phyloP scores from a whole-genome alignment of 2,888 invertebrate genomes.

The Oasisia sp. region DNA sequence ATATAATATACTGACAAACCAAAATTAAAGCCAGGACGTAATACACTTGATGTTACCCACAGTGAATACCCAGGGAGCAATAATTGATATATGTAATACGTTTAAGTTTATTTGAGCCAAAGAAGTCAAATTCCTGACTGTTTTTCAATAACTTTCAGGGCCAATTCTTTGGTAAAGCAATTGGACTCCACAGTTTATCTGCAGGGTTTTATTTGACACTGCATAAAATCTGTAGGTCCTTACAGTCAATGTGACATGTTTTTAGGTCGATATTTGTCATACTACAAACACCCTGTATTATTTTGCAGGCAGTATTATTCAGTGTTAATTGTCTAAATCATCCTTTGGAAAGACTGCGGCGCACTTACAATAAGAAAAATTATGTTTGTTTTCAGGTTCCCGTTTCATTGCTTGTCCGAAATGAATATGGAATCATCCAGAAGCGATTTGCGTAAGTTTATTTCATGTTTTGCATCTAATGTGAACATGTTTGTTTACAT shows the following conservation, averaged over 20 bases:
- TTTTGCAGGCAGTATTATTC: background rate
- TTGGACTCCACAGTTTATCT: background rate
- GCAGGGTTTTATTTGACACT: background rate
- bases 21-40: too few relatives aligned
- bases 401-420: background rate
- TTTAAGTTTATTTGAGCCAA: background rate
- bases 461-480: background rate
- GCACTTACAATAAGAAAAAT: background rate
- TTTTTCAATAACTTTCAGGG: conserved; percentile 21
- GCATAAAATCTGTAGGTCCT: background rate
- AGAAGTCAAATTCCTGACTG: conserved; percentile 35
- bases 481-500: background rate
- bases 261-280: background rate
- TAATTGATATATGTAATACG: too few relatives aligned
- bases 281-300: background rate
- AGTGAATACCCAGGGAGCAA: too few relatives aligned
- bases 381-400: background rate
- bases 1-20: too few relatives aligned
- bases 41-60: too few relatives aligned
- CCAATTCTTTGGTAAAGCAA: conserved; percentile 38
- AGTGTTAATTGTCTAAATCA: background rate
- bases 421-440: background rate
- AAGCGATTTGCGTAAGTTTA: background rate
- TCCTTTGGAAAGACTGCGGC: background rate
- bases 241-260: background rate